phyloP scores from a whole-genome alignment of 2,888 invertebrate species.

The Drosophila setosimentum region DNA sequence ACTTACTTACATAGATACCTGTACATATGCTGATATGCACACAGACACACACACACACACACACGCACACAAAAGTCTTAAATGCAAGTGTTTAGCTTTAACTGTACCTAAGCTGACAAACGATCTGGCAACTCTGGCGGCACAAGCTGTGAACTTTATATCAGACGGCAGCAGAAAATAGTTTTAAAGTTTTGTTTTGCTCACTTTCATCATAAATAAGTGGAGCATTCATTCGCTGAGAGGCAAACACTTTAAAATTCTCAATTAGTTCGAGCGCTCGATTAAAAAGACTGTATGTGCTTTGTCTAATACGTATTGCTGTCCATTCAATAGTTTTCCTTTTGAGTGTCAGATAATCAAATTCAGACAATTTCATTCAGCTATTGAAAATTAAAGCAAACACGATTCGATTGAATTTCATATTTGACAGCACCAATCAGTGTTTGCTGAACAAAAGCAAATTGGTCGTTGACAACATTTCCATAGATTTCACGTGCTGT shows the following conservation, averaged over 20 bases:
- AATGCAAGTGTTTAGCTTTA: neutral
- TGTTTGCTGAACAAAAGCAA: neutral
- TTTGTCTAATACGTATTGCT: neutral
- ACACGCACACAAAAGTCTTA: neutral
- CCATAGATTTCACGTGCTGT: too few species aligned
- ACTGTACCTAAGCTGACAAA: slow-evolving; percentile 33
- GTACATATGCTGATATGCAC: slow-evolving; percentile 7
- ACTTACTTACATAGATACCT: slow-evolving; percentile 10
- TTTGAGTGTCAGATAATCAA: neutral
- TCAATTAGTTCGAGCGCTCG: neutral
- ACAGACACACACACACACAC: slow-evolving; percentile 6
- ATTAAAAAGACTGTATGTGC: neutral
- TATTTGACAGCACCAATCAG: neutral
- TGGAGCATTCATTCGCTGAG: neutral
- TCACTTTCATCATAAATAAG: neutral
- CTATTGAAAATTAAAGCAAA: neutral
- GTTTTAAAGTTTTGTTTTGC: neutral
- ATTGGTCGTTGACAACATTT: neutral
- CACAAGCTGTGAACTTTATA: neutral
- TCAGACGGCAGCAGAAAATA: neutral
- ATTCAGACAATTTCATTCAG: slow-evolving; percentile 1
- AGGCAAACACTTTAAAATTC: neutral
- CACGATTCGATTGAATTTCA: neutral
- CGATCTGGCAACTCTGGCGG: slow-evolving; percentile 34
- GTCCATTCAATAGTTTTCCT: neutral